Conservation (phyloP, 37 sponge, comb jelly and placozoan genomes). For the Dysidea cf. avara region DNA sequence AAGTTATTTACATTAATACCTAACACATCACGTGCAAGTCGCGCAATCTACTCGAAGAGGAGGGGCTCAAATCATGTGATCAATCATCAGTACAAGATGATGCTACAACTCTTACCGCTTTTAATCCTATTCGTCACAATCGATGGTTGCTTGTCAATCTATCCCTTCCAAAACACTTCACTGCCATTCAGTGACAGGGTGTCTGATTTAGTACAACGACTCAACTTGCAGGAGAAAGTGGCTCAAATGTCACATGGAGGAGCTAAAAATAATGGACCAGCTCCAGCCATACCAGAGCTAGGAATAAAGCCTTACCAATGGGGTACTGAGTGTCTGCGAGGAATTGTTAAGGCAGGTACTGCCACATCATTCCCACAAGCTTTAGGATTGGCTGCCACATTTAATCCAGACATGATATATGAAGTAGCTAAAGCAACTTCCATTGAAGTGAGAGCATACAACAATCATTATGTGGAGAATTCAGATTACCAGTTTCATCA, state of each 20-base stretch:
- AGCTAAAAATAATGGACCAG: conserved; percentile 47
- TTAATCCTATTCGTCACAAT: too few relatives aligned
- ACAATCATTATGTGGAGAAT: conserved; percentile 31
- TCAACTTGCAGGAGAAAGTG: conserved; percentile 32
- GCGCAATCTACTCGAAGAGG: too few relatives aligned
- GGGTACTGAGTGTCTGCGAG: conserved; percentile 67
- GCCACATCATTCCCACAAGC: conserved; percentile 61
- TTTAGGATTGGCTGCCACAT: conserved; percentile 57
- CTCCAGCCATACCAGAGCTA: conserved; percentile 61
- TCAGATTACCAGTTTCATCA: conserved; percentile 58
- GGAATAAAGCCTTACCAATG: conserved; percentile 77
- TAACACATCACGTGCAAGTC: too few relatives aligned
- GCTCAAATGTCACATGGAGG: conserved; percentile 47
- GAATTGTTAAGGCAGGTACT: conserved; percentile 48
- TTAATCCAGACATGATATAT: conserved; percentile 44
- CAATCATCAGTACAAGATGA: too few relatives aligned
- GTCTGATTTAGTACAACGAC: conserved; percentile 27
- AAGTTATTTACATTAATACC: too few relatives aligned
- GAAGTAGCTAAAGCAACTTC: conserved; percentile 46
- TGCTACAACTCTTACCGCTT: too few relatives aligned
- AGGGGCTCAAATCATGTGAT: too few relatives aligned
- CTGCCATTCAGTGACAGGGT: conserved; percentile 32
- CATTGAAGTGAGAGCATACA: conserved; percentile 71
- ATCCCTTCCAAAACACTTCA: conserved; percentile 44
- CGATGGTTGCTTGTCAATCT: neutral